Base-by-base conservation (phyloP, 2,888 invertebrate species). In the Tiliacea aurago region DNA sequence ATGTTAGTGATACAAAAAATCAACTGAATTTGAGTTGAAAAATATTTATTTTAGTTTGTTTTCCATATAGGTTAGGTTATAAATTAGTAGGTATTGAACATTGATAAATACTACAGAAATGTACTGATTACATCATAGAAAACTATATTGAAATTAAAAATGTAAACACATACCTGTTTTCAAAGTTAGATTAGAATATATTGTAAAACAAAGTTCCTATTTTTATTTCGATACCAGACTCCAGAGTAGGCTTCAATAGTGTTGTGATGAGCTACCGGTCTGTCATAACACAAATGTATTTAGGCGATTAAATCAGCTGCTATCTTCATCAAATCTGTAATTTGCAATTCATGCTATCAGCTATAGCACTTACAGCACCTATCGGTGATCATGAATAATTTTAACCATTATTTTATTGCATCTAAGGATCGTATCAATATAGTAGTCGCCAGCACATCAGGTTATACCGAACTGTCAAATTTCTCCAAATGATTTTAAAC, bases 111-210 rank as follows among this genome's bases (percentile, higher is more conserved):
- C 20, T 0, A 45, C 0, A 9, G 1, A 45, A n/a, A 62, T 10
- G 5, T 10, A 55, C 23, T 13, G 1, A 56, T 41, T 20, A 64
- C 9, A 64, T 15, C 3, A 0, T 4, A 1, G 2, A 9, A 10
- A 15, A 4, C 20, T 33, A 10, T 64, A 6, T 1, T 9, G 15
- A 23, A 43, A 2, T 23, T 0, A 28, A 15, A 45, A 58, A 18
- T 33, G 0, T n/a, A 15, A 18, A 23, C 2, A 18, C 49, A 76
- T 28, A 74, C 77, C 74, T 56, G 47, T 58, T 28, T 49, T 76
- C 3, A 6, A n/a, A 63, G 13, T 3, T 23, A 13, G n/a, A 58
- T 15, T 1, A 4, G 0, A 51, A 6, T 18, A 43, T 23, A 4
- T 15, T 4, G 6, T 13, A 13, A 41, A 56, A n/a, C 7, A 15